Percentiles rank a stretch among this genome's conserved stretches.
phyloP scores from a whole-genome alignment of 2,888 invertebrate species.

The Adelognathus sp. region DNA sequence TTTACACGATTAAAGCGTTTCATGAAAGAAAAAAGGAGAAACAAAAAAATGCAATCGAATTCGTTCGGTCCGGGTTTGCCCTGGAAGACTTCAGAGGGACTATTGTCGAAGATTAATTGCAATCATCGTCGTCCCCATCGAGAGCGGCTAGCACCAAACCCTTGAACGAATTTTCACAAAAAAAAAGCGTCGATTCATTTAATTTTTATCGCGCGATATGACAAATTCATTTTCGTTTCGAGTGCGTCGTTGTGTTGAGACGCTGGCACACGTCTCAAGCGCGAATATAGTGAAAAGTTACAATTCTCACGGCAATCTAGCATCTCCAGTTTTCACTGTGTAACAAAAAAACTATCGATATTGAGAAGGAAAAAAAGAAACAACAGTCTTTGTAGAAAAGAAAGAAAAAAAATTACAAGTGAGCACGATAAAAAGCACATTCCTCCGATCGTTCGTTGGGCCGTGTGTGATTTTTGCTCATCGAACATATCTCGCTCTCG shows the following conservation, averaged over 20 bases:
- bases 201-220: conserved; percentile 1
- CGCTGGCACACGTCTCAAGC: conserved; percentile 18
- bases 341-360: conserved; percentile 36
- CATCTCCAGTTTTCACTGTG: conserved; percentile 14
- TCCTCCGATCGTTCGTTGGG: conserved; percentile 30
- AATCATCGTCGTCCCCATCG: conserved; percentile 33
- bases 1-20: conserved; percentile 2
- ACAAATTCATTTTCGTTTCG: background rate
- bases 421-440: conserved; percentile 47
- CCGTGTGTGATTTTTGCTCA: conserved; percentile 31
- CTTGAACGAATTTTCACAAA: conserved; percentile 26
- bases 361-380: conserved; percentile 14
- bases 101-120: conserved; percentile 3
- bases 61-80: conserved; percentile 48
- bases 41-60: conserved; percentile 39
- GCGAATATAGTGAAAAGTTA: background rate
- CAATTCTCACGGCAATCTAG: conserved; percentile 14
- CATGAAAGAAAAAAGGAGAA: background rate
- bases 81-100: conserved; percentile 57
- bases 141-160: conserved; percentile 40
- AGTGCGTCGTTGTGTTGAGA: background rate
- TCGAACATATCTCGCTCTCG: background rate
- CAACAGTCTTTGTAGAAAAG: conserved; percentile 38
- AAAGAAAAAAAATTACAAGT: conserved; percentile 20
- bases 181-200: background rate